phyloP scores from a whole-genome alignment of 92 coral and sea anemone genomes.

The Muricea muricata region DNA sequence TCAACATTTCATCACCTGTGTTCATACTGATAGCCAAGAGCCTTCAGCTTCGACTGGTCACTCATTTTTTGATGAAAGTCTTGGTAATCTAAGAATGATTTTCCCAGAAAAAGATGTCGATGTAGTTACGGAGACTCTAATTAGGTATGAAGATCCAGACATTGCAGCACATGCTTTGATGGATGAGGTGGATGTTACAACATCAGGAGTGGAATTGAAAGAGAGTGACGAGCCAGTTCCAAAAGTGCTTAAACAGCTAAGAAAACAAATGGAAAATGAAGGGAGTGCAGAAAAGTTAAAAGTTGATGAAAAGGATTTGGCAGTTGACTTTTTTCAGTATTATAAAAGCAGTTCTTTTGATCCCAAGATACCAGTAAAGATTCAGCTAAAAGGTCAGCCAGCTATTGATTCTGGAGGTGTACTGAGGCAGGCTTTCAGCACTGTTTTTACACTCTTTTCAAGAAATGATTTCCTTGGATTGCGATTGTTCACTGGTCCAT shows the following conservation, averaged over 20 bases:
- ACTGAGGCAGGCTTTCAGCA: constrained; percentile 56
- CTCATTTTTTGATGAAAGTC: constrained; percentile 5
- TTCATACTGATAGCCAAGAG: not conserved
- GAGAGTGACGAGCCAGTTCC: constrained; percentile 9
- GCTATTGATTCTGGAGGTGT: constrained; percentile 61
- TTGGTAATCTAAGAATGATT: not conserved
- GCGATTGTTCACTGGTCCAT: constrained; percentile 44
- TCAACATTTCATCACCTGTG: not conserved
- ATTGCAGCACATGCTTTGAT: not conserved
- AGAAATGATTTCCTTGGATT: constrained; percentile 45
- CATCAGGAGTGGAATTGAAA: not conserved
- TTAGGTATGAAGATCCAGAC: not conserved
- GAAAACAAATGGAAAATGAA: constrained; percentile 43
- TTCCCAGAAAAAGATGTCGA: not conserved
- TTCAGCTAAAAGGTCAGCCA: constrained; percentile 53
- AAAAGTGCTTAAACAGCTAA: constrained; percentile 46
- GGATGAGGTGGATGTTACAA: not conserved
- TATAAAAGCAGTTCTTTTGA: constrained; percentile 53
- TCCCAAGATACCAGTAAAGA: constrained; percentile 37
- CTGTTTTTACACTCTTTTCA: constrained; percentile 33
- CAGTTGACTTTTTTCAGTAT: constrained; percentile 64
- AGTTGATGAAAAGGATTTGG: constrained; percentile 64
- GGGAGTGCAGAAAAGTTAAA: constrained; percentile 52
- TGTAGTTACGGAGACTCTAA: not conserved
- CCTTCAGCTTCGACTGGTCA: not conserved